A percentile compares a stretch with the other conserved stretches of the same genome.
Evolutionary conservation across 1,140 invertebrate species (phyloP).

Genomic region (Elymnias hypermnestra): DNA sequence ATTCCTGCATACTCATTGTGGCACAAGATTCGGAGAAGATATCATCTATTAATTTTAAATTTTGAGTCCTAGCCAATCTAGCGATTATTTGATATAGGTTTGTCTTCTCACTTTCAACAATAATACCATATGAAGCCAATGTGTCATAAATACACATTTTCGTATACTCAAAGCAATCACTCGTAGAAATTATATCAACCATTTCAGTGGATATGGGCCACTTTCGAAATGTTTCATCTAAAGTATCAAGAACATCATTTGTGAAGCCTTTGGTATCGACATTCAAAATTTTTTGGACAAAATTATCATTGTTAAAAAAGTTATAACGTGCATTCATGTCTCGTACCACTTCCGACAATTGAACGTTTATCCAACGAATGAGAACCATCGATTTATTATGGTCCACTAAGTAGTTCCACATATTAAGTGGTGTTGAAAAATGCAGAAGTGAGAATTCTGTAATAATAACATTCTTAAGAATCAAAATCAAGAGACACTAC

Average conservation of each 20-base stretch:
- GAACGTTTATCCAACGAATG: conserved; percentile 75
- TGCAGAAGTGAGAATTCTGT: conserved; percentile 71
- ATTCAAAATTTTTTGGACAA: conserved; percentile 56
- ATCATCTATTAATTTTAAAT: conserved; percentile 71
- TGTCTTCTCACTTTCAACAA: conserved; percentile 69
- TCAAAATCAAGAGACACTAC: too few relatives aligned
- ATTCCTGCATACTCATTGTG: conserved; percentile 74
- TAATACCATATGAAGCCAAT: conserved; percentile 75
- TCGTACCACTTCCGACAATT: conserved; percentile 61
- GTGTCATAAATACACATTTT: conserved; percentile 77
- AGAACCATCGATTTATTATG: conserved; percentile 73
- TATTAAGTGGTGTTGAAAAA: conserved; percentile 66
- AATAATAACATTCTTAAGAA: too few relatives aligned
- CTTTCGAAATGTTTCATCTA: conserved; percentile 72
- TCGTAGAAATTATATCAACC: conserved; percentile 71
- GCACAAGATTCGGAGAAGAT: conserved; percentile 75
- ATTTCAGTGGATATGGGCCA: conserved; percentile 78
- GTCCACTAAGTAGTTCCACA: conserved; percentile 74
- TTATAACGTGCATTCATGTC: conserved; percentile 65
- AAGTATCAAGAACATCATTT: conserved; percentile 50
- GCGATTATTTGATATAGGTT: conserved; percentile 74
- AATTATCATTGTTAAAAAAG: conserved; percentile 64
- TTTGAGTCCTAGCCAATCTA: conserved; percentile 73
- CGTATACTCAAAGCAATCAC: conserved; percentile 68
- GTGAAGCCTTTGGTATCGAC: conserved; percentile 59